A percentile compares a stretch with the other conserved stretches of the same genome.
These are phyloP conservation scores for Hydropsyche betteni DNA, from an alignment of 2,888 invertebrate genomes.

Conservation along the genomic window DNA sequence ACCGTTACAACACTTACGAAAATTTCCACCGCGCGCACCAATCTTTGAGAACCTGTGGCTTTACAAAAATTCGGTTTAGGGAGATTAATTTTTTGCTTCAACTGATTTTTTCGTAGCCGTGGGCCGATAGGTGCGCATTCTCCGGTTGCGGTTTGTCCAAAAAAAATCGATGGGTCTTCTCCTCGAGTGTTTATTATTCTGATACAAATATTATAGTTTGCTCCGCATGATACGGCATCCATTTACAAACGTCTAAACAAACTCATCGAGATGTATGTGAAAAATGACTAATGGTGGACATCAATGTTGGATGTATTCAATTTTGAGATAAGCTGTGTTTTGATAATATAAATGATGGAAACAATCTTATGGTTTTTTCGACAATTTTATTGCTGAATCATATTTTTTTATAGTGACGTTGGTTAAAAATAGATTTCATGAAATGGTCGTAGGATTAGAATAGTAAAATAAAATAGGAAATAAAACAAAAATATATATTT, in stretches of 20 bases:
- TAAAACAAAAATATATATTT: slow-evolving; percentile 25
- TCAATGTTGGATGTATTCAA: no score
- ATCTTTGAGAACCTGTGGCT: neutral
- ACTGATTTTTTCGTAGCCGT: slow-evolving; percentile 6
- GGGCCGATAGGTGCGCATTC: slow-evolving; percentile 24
- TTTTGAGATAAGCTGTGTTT: no score
- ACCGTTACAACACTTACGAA: no score
- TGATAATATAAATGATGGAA: no score
- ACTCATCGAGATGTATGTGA: neutral
- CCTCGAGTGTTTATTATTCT: slow-evolving; percentile 23
- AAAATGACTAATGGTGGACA: no score
- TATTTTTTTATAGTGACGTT: no score
- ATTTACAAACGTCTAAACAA: neutral
- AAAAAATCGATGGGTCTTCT: slow-evolving; percentile 15
- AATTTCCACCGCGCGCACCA: neutral
- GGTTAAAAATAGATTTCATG: no score
- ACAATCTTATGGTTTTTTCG: no score
- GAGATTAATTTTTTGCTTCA: slow-evolving; percentile 28
- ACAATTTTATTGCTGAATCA: no score
- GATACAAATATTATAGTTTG: slow-evolving; percentile 23
- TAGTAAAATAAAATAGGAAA: slow-evolving; percentile 24
- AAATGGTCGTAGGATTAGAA: no score
- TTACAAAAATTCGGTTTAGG: slow-evolving; percentile 24
- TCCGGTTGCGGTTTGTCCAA: neutral
- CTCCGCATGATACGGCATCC: neutral